Evolutionary conservation across 2,797 vertebrate species (phyloP).

Genomic region (Vireo griseus): DNA sequence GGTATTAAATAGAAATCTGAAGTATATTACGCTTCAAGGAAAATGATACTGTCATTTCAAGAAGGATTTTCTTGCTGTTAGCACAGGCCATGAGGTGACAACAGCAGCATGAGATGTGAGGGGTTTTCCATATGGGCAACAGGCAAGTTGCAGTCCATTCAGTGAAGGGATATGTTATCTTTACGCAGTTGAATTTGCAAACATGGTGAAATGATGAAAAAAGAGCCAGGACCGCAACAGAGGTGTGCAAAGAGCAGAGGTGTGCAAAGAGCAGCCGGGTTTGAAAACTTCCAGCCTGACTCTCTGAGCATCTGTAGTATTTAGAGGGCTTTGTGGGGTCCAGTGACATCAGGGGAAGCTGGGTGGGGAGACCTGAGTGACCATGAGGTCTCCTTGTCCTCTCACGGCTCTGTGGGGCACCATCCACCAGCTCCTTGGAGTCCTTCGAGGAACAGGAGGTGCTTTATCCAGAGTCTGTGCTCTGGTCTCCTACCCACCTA

Average conservation of each 20-base stretch:
- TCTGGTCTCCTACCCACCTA: background rate
- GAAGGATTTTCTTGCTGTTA: background rate
- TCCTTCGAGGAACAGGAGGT: background rate
- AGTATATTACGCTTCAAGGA: background rate
- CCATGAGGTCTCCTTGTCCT: accelerated
- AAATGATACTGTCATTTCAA: background rate
- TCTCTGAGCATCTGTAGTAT: background rate
- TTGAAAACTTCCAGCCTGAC: background rate
- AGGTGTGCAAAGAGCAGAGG: background rate
- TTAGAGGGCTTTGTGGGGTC: background rate
- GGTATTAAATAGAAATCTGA: background rate
- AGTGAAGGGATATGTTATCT: background rate
- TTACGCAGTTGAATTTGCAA: background rate
- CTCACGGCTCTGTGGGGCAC: background rate
- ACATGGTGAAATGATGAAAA: background rate
- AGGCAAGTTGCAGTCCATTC: background rate
- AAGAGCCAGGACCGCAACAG: background rate
- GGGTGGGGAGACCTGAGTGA: background rate
- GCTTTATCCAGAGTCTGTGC: background rate
- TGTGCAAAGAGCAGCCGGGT: background rate
- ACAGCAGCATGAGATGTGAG: background rate
- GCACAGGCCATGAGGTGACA: background rate
- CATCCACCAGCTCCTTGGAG: background rate
- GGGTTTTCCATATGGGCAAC: background rate
- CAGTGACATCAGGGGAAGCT: background rate